A percentile compares a stretch with the other conserved stretches of the same genome.
phyloP scores from a whole-genome alignment of 2,113 vertebrate genomes.

The Solenodon paradoxus region DNA sequence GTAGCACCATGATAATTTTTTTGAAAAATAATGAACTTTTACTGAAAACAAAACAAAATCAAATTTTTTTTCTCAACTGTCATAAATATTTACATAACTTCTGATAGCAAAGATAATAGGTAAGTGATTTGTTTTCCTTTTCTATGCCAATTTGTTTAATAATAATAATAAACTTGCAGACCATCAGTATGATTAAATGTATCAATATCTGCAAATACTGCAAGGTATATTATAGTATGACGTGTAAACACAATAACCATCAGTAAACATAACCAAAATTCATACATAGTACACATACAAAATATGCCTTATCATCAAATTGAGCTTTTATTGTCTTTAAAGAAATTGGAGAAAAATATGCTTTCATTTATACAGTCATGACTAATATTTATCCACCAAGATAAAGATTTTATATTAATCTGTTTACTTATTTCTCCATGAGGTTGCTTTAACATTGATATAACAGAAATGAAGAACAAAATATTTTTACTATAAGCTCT shows the following conservation, averaged over 20 bases:
- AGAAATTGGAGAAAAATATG: not conserved
- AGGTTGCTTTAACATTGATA: not conserved
- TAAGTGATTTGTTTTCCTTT: not conserved
- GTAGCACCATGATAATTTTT: not conserved
- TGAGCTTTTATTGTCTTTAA: not conserved
- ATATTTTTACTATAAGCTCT: not conserved
- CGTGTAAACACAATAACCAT: not conserved
- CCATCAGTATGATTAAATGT: not conserved
- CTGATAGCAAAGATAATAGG: not conserved
- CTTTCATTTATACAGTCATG: not conserved
- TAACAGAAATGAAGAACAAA: not conserved
- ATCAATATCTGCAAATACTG: not conserved
- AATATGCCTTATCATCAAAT: not conserved
- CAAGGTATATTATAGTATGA: not conserved
- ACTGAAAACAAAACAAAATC: not conserved
- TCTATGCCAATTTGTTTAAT: not conserved
- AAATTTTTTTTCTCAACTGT: not conserved
- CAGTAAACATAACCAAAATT: not conserved
- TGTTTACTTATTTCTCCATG: not conserved
- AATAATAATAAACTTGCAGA: not conserved
- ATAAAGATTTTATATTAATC: not conserved
- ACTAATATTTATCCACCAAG: not conserved
- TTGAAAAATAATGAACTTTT: not conserved
- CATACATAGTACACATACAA: not conserved
- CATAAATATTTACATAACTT: not conserved